Evolutionary conservation across 2,888 invertebrate species (phyloP).

Genomic region (Hypercompe scribonia): DNA sequence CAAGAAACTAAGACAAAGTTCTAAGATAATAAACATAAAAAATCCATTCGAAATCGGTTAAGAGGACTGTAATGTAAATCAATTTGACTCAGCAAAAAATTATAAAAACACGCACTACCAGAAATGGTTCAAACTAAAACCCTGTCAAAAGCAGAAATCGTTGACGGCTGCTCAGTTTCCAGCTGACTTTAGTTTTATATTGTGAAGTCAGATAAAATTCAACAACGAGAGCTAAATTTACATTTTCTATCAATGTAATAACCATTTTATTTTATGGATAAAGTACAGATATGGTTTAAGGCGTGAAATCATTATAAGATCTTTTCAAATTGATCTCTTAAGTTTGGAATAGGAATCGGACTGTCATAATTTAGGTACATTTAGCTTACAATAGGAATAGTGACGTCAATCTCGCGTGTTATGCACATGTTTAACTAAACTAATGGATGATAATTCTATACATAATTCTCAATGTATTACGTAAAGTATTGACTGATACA

Average conservation of each 20-base stretch:
- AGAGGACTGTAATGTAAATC: neutral
- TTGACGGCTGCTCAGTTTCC: neutral
- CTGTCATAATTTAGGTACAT: constrained; percentile 39
- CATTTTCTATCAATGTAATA: constrained; percentile 34
- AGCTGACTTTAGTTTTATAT: constrained; percentile 5
- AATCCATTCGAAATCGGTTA: neutral
- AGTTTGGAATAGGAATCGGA: constrained; percentile 34
- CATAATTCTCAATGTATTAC: constrained; percentile 39
- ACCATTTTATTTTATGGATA: constrained; percentile 34
- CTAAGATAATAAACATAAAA: too few species aligned
- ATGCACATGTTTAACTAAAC: constrained; percentile 36
- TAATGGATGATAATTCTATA: constrained; percentile 48
- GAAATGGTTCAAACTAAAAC: neutral
- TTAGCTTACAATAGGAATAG: constrained; percentile 39
- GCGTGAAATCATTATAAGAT: constrained; percentile 44
- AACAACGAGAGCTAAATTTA: neutral
- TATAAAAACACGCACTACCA: neutral
- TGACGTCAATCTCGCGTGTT: constrained; percentile 48
- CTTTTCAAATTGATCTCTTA: constrained; percentile 36
- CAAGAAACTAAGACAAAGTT: too few species aligned
- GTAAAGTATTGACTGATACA: constrained; percentile 25
- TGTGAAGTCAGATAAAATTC: neutral
- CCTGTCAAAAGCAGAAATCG: neutral
- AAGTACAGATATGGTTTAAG: constrained; percentile 34
- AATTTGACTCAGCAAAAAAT: neutral